A percentile compares a stretch with the other conserved stretches of the same genome.
These are phyloP conservation scores for Streptopelia turtur DNA, from an alignment of 2,797 vertebrate species.

Conservation along the genomic window DNA sequence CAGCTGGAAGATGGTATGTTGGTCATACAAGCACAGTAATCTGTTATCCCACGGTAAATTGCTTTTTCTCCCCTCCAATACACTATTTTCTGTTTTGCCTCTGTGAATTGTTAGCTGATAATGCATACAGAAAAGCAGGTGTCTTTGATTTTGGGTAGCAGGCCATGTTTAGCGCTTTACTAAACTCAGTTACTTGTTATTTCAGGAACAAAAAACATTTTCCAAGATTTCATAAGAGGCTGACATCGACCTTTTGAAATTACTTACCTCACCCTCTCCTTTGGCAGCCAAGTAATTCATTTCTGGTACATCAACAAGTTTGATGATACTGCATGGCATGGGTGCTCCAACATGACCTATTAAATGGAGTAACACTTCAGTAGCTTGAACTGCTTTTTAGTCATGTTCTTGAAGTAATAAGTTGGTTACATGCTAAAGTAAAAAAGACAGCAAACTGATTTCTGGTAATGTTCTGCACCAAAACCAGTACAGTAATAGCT, in stretches of 20 bases:
- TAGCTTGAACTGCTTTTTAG: neutral
- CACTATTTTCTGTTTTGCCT: neutral
- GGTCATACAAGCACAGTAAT: neutral
- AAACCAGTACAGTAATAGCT: neutral
- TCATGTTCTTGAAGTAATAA: neutral
- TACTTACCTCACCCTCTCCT: slow-evolving; percentile 93
- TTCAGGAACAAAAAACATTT: neutral
- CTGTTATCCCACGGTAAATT: neutral
- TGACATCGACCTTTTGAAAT: neutral
- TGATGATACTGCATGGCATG: slow-evolving; percentile 89
- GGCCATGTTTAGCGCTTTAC: neutral
- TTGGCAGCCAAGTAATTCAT: slow-evolving; percentile 94
- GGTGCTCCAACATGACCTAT: slow-evolving; percentile 94
- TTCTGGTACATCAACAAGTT: slow-evolving; percentile 92
- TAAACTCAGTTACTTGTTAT: neutral
- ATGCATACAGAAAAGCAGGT: neutral
- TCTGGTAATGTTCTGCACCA: neutral
- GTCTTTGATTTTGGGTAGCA: neutral
- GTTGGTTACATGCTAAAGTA: neutral
- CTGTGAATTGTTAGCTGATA: neutral
- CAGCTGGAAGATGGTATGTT: neutral
- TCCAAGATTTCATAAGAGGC: neutral
- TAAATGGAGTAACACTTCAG: neutral
- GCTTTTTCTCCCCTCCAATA: neutral
- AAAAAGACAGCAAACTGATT: neutral